Evolutionary conservation across 1,140 invertebrate species (phyloP).

Genomic region (Leptonema lineaticorne): DNA sequence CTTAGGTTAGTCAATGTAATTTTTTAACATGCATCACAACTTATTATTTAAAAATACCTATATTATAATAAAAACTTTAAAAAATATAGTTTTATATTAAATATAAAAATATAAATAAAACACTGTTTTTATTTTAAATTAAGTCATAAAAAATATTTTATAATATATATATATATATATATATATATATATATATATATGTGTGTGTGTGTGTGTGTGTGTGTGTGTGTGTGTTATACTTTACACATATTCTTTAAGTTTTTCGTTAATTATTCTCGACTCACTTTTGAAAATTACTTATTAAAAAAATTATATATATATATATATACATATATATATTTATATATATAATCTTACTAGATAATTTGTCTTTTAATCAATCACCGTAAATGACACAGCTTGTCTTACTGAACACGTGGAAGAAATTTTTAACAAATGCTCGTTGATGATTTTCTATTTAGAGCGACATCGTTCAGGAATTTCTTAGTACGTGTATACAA

Average conservation of each 20-base stretch:
- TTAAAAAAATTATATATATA: background rate
- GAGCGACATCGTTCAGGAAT: background rate
- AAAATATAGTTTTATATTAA: no score
- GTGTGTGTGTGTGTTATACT: no score
- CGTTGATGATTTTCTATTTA: slow-evolving; percentile 23
- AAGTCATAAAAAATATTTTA: no score
- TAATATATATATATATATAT: no score
- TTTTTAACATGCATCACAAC: slow-evolving; percentile 18
- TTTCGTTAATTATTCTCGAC: background rate
- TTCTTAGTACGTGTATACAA: background rate
- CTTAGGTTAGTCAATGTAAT: slow-evolving; percentile 19
- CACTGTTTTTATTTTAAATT: no score
- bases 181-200: no score
- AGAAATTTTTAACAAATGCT: slow-evolving; percentile 20
- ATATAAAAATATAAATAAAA: no score
- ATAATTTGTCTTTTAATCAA: slow-evolving; percentile 28
- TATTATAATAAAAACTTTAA: no score
- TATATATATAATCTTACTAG: background rate
- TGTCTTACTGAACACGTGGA: slow-evolving; percentile 14
- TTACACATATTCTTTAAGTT: no score
- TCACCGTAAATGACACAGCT: slow-evolving; percentile 14
- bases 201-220: no score
- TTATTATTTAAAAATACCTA: background rate
- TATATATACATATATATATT: background rate
- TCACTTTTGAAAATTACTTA: background rate